Conservation (phyloP, 2,888 invertebrate genomes). For the Drosophila mettleri region DNA sequence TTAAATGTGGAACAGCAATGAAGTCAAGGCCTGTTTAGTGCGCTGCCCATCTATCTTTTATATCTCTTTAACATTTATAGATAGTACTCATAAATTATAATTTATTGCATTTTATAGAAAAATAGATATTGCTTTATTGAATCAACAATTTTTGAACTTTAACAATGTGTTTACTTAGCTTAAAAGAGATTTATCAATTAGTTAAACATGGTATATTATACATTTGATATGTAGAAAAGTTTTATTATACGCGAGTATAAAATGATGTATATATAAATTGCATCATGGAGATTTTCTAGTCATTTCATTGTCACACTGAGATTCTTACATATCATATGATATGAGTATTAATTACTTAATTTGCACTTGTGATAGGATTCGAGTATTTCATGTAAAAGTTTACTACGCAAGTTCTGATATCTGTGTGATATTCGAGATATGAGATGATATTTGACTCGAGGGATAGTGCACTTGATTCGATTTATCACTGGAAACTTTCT, state of each 20-base stretch:
- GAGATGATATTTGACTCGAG: slow-evolving; percentile 23
- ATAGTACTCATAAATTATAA: background rate
- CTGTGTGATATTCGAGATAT: slow-evolving; percentile 18
- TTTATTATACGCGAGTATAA: slow-evolving; percentile 1
- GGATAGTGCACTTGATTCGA: slow-evolving; percentile 32
- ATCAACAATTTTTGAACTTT: slow-evolving; percentile 36
- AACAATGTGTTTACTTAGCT: slow-evolving; percentile 43
- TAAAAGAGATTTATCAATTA: slow-evolving; percentile 15
- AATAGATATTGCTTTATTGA: slow-evolving; percentile 51
- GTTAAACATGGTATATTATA: slow-evolving; percentile 14
- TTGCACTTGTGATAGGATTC: slow-evolving; percentile 10
- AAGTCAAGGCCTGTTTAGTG: background rate
- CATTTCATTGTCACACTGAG: slow-evolving; percentile 9
- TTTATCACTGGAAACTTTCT: slow-evolving; percentile 62
- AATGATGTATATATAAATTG: slow-evolving; percentile 10
- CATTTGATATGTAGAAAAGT: background rate
- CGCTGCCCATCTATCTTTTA: slow-evolving; percentile 2
- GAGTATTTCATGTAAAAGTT: slow-evolving; percentile 16
- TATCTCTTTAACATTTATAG: background rate
- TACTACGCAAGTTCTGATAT: slow-evolving; percentile 1
- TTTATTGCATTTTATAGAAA: slow-evolving; percentile 24
- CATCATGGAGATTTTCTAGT: background rate
- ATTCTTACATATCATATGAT: slow-evolving; percentile 10
- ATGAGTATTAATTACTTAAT: background rate
- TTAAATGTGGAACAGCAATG: background rate